Conservation (phyloP, 2,797 vertebrate genomes). For the Tauraco hartlaubi region DNA sequence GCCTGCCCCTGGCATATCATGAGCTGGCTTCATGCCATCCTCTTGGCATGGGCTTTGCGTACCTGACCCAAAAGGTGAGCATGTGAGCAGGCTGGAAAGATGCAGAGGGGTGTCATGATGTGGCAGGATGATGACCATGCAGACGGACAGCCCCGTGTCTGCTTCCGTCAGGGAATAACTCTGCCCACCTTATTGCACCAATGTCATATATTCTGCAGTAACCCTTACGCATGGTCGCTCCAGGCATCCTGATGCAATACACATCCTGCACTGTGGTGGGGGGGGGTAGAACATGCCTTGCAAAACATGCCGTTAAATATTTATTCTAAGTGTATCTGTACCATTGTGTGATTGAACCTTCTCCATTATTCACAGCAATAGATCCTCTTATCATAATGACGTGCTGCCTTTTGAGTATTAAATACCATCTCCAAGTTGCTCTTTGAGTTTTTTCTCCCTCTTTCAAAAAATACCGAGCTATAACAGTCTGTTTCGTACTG, state of each 20-base stretch:
- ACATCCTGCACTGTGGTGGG: not conserved
- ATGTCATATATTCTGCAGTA: not conserved
- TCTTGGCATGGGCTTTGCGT: not conserved
- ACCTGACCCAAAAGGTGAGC: not conserved
- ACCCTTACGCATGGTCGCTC: not conserved
- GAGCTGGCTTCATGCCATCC: not conserved
- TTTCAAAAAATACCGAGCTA: constrained; percentile 35
- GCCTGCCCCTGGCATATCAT: not conserved
- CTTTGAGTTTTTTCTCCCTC: not conserved
- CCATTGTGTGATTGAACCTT: constrained; percentile 48
- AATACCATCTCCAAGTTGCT: constrained; percentile 44
- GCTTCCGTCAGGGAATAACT: not conserved
- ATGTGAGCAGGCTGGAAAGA: not conserved
- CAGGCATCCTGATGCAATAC: not conserved
- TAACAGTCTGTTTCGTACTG: constrained; percentile 70
- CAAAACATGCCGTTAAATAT: constrained; percentile 51
- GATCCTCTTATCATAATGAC: not conserved
- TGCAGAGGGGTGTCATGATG: not conserved
- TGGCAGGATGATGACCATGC: not conserved
- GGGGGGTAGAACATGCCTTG: not conserved
- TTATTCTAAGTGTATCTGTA: constrained; percentile 45
- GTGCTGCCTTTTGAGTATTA: constrained; percentile 49
- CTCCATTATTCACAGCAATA: constrained; percentile 28
- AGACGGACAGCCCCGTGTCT: not conserved
- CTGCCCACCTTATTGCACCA: not conserved